Conservation (phyloP, 2,888 invertebrate species). For the Cybosia mesomella region DNA sequence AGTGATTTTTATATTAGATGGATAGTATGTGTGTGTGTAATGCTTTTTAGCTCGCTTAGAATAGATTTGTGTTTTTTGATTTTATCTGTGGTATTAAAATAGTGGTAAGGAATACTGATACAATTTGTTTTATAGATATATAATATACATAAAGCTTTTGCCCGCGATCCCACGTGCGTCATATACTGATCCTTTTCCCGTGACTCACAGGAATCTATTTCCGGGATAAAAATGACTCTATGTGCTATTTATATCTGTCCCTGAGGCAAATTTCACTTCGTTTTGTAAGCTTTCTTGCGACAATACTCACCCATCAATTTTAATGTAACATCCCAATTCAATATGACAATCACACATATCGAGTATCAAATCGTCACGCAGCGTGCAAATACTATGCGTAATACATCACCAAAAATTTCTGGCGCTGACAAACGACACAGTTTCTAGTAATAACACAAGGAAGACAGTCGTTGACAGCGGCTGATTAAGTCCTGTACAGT, state of each 20-base stretch:
- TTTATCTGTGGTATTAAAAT: background rate
- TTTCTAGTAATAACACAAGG: slow-evolving; percentile 48
- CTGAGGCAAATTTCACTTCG: background rate
- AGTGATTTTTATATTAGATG: background rate
- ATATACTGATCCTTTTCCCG: too few species aligned
- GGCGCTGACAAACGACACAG: slow-evolving; percentile 38
- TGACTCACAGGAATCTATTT: too few species aligned
- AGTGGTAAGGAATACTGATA: too few species aligned
- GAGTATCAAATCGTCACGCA: slow-evolving; percentile 5
- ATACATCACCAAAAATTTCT: slow-evolving; percentile 40
- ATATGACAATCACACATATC: background rate
- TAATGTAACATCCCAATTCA: background rate
- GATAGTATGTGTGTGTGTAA: background rate
- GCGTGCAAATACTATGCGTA: slow-evolving; percentile 13
- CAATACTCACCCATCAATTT: background rate
- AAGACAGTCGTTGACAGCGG: slow-evolving; percentile 54
- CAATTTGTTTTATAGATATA: too few species aligned
- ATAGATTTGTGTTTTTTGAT: background rate
- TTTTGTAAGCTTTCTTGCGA: background rate
- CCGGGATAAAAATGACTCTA: too few species aligned
- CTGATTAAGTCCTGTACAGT: slow-evolving; percentile 55
- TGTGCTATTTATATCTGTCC: too few species aligned
- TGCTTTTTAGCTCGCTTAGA: too few species aligned
- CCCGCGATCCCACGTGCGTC: too few species aligned
- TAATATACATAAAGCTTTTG: too few species aligned